These are phyloP conservation scores for Acridotheres tristis DNA, from an alignment of 2,797 vertebrate species.

Conservation along the genomic window DNA sequence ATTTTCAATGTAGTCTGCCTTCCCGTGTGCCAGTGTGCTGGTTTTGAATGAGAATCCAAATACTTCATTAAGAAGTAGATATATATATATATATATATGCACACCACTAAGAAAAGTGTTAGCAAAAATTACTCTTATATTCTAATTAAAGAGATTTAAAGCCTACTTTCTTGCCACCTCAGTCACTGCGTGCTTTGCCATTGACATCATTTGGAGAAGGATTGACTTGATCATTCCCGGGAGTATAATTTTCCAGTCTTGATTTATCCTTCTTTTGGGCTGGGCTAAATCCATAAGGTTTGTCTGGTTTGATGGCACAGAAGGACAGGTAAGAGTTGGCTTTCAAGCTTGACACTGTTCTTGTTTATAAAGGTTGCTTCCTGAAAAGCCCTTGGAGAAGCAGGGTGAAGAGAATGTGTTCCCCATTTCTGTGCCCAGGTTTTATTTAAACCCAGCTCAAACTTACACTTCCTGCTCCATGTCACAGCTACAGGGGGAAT, in stretches of 20 bases:
- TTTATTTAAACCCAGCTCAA: neutral
- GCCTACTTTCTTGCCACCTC: slow-evolving; percentile 27
- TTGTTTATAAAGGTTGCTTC: neutral
- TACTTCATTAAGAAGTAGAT: neutral
- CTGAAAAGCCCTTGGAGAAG: neutral
- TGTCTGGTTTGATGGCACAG: neutral
- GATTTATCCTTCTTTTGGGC: neutral
- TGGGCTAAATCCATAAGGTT: neutral
- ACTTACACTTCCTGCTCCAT: neutral
- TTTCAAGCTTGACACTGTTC: neutral
- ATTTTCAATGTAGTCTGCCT: neutral
- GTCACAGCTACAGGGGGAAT: neutral
- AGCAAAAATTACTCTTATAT: slow-evolving; percentile 33
- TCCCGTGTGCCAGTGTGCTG: neutral
- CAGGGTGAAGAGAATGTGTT: neutral
- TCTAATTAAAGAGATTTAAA: slow-evolving; percentile 66
- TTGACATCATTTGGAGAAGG: slow-evolving; percentile 47
- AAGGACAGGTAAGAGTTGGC: neutral
- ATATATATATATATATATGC: neutral
- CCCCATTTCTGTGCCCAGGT: neutral
- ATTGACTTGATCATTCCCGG: neutral
- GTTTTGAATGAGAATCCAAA: neutral
- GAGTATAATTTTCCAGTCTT: slow-evolving; percentile 5
- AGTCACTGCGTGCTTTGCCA: neutral
- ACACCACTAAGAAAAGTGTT: neutral